Evolutionary conservation across 2,113 vertebrate species (phyloP), one percentile per base, ranked within the genome.

Genomic region (Hyla sarda): DNA sequence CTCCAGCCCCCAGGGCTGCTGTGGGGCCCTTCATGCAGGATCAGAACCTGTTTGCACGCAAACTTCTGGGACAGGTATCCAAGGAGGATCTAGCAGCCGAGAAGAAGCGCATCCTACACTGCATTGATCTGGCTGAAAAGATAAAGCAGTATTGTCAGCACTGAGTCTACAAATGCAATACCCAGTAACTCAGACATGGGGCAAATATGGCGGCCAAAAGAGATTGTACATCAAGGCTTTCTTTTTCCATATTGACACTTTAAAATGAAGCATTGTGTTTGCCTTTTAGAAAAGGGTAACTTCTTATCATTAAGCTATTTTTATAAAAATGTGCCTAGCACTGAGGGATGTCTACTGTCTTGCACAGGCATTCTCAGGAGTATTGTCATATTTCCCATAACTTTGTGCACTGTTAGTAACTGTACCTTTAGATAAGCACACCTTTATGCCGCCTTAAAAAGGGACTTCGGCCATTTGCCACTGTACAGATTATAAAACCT

Each of bases 11-110:
- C 0, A 88, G 87, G 16, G 91, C 93, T 71, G 32, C 93, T 0
- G 94, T 96, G 83, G 96, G 97, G 28, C 93, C 97, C 89, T 99
- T 99, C 91, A 96, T 97, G 95, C 97, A 98, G 92, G 98, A 99
- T 90, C 89, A 96, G 89, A 90, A 95, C 87, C 88, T 94, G 58
- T 99, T 99, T 90, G 94, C 95, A 50, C 90, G 92, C 90, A 99
- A 99, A 90, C 92, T 99, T 54, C 84, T 89, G 28, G 96, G 95
- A 14, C 92, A 94, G 74, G 89, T 96, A 60, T 90, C 93, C 71
- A 89, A 90, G 1, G 92, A 94, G 3, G 92, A 96, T 17, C 91
- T 97, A 37, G 90, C 92, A 60, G 91, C 89, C 1, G 97, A 99
- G 90, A 94, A 91, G 67, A 90, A 84, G 16, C 87, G 96, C 23